A percentile compares a stretch with the other conserved stretches of the same genome.
Conservation (phyloP, 2,888 invertebrate genomes). For the Sialis fuliginosa region DNA sequence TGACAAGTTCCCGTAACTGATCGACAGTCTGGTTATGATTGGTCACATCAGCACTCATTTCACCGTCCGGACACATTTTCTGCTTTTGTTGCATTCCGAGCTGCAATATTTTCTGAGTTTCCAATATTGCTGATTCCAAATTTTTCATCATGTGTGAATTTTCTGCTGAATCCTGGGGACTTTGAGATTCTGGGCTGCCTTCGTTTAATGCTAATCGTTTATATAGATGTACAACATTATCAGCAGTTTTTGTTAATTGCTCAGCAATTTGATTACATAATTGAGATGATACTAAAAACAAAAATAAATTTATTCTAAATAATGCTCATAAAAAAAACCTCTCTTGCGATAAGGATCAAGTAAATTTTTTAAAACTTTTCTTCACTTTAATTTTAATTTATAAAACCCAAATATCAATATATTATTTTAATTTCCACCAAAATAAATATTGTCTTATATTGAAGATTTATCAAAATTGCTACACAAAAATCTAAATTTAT, state of each 20-base stretch:
- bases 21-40: conserved; percentile 31
- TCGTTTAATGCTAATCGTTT: conserved; percentile 38
- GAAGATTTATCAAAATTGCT: too few species aligned
- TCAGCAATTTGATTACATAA: conserved; percentile 41
- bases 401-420: too few species aligned
- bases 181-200: conserved; percentile 9
- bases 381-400: background rate
- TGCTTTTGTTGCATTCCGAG: conserved; percentile 25
- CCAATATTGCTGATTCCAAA: conserved; percentile 36
- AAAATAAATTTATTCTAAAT: background rate
- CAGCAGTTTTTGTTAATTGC: conserved; percentile 43
- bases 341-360: too few species aligned
- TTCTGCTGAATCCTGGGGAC: conserved; percentile 10
- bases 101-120: conserved; percentile 37
- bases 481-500: too few species aligned
- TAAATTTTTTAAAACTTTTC: too few species aligned
- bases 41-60: conserved; percentile 21
- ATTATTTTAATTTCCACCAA: too few species aligned
- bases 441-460: too few species aligned
- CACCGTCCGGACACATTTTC: conserved; percentile 12
- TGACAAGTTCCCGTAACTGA: conserved; percentile 23
- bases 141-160: conserved; percentile 30
- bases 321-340: conserved; percentile 8
- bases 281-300: conserved; percentile 37
- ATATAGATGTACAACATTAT: conserved; percentile 53